These are phyloP conservation scores for Apteryx owenii DNA, from an alignment of 2,113 vertebrate genomes.

Conservation along the genomic window DNA sequence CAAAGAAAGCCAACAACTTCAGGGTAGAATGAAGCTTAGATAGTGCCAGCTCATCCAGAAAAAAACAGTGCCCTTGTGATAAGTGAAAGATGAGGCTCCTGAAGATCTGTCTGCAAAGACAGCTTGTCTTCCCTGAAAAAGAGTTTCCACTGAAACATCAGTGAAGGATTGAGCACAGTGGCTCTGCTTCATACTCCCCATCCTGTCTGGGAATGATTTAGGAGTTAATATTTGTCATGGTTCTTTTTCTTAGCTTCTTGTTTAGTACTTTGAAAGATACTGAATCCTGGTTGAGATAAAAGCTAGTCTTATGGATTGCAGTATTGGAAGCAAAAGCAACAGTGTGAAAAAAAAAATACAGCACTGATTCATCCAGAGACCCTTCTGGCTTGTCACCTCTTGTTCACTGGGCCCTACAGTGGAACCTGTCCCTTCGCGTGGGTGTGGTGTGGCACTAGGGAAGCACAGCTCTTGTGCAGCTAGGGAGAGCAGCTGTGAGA, in stretches of 20 bases:
- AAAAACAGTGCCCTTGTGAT: background rate
- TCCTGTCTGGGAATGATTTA: background rate
- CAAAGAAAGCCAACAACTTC: background rate
- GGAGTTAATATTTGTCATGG: background rate
- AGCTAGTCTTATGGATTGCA: background rate
- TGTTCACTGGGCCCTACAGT: background rate
- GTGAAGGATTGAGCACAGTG: background rate
- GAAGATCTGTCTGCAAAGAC: background rate
- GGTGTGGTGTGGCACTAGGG: background rate
- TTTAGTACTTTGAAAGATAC: background rate
- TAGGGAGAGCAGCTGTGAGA: background rate
- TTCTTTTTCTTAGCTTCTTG: background rate
- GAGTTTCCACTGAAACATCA: background rate
- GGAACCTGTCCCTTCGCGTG: background rate
- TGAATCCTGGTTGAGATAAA: background rate
- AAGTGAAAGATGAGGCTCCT: background rate
- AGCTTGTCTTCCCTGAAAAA: background rate
- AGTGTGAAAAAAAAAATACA: background rate
- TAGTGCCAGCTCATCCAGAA: background rate
- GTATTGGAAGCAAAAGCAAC: background rate
- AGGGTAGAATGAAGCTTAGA: background rate
- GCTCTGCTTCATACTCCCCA: background rate
- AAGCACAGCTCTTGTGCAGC: background rate
- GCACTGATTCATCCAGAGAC: background rate
- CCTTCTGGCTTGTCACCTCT: background rate